Evolutionary conservation across 2,113 vertebrate species (phyloP), one percentile per base, ranked within the genome.

Genomic region (Corynorhinus townsendii): DNA sequence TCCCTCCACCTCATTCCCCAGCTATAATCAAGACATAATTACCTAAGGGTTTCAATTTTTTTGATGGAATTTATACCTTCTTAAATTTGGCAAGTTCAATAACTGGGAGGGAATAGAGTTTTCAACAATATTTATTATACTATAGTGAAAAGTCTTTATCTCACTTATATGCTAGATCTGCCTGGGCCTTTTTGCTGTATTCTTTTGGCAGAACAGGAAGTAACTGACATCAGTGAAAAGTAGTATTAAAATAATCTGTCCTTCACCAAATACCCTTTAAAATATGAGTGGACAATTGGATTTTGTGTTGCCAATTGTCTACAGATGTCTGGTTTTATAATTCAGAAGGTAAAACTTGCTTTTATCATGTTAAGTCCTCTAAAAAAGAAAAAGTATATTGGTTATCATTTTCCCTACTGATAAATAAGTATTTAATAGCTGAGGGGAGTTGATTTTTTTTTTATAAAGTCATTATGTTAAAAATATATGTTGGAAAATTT

Each of bases 21-120:
- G 40, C 54, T 95, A 91, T 95, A 91, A 94, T 96, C 91, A 94
- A 91, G 66, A 45, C 54, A 85, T 45, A 73, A 66, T 93, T 95
- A 52, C 89, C 45, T 11, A 14, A 20, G 71, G 26, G 85, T 33
- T 52, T 92, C 88, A 83, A 75, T 90, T 90, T 96, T 90, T 87
- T 35, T 84, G 38, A 91, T 71, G 47, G 91, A 95, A 96, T 84
- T 92, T 15, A 76, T 83, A 89, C 86, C 62, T 72, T 94, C 56
- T 95, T 96, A 94, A 56, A 79, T 52, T 66, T 56, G 89, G 30
- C 54, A 82, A 22, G 11, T 85, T 92, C 43, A 28, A 0, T 77
- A 45, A 64, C 38, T 54, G 52, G 15, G 35, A 56, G 66, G 24
- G 17, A 56, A 14, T 43, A 54, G 49, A 80, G 24, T 72, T 89